Base-by-base conservation (phyloP, 2,113 vertebrate genomes). In the Siphamia tubifer region DNA sequence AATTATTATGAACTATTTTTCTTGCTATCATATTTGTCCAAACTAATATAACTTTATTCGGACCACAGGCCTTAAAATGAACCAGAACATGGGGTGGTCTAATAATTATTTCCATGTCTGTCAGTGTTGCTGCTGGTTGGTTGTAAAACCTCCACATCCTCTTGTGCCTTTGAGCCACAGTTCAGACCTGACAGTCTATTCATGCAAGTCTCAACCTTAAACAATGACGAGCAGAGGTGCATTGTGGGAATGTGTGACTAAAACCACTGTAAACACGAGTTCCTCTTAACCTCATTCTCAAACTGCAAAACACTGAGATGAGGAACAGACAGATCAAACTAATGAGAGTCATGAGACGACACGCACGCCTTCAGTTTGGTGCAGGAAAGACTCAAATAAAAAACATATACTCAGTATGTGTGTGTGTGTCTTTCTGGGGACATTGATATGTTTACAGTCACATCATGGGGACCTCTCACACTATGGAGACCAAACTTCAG, bases 231-330 rank as follows among this genome's bases (percentile, higher is more conserved):
- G 27, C 23, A 9, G 30, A 1, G n/a, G 7, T 13, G 3, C 45
- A 32, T 1, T 17, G 4, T 11, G 20, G 16, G 6, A 1, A 4
- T 12, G 16, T 48, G 31, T 12, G 15, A 31, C 19, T 51, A 8
- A 56, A 82, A 81, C 74, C 62, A 57, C 68, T 19, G 0, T 1
- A 12, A 36, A 44, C 20, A 0, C 49, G 1, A 67, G 68, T 47
- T 74, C 65, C 45, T 54, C 47, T 45, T 28, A 12, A 64, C 49
- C 32, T 31, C 8, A 6, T 67, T 53, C 55, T 7, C 13, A 19
- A 40, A 32, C 38, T 65, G 68, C 61, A 57, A 30, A 38, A 31
- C 43, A 8, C n/a, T 6, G 39, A 35, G 16, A 2, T 11, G 40
- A 0, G 3, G 13, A 32, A 34, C 16, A 47, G 7, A 21, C 5